Percentiles rank a stretch among this genome's conserved stretches.
Conservation (phyloP, 2,797 vertebrate species). For the Merluccius polli region DNA sequence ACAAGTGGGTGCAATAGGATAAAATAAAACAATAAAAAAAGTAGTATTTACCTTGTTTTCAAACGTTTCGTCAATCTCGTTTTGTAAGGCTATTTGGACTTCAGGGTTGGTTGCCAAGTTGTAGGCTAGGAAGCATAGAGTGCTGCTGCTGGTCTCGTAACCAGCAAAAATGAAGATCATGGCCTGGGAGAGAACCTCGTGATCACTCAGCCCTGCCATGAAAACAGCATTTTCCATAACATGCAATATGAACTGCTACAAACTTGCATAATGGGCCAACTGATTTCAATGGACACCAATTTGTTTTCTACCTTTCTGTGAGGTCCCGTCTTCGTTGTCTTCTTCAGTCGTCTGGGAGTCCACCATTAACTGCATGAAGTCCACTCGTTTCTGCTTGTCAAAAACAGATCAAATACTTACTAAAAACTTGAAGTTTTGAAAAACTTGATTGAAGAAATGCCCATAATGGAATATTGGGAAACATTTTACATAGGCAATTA, state of each 20-base stretch:
- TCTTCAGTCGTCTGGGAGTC: constrained; percentile 59
- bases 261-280: not conserved
- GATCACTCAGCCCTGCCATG: constrained; percentile 72
- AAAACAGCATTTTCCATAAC: not conserved
- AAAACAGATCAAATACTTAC: not conserved
- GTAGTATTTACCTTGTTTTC: constrained; percentile 58
- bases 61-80: constrained; percentile 61
- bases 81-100: constrained; percentile 58
- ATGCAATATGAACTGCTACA: not conserved
- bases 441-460: not conserved
- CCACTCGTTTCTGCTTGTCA: constrained; percentile 58
- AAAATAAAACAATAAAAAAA: not conserved
- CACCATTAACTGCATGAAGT: constrained; percentile 81
- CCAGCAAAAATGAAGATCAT: constrained; percentile 75
- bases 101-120: constrained; percentile 51
- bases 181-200: constrained; percentile 76
- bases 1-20: not conserved
- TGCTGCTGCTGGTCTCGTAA: constrained; percentile 73
- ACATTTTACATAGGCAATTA: constrained; percentile 14
- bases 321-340: not conserved
- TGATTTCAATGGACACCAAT: not conserved
- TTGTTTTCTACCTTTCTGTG: constrained; percentile 38
- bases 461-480: not conserved
- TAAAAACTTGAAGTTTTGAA: not conserved
- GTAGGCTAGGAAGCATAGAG: constrained; percentile 62